Conservation (phyloP, 1,140 invertebrate genomes). For the Melanaphis sacchari region DNA sequence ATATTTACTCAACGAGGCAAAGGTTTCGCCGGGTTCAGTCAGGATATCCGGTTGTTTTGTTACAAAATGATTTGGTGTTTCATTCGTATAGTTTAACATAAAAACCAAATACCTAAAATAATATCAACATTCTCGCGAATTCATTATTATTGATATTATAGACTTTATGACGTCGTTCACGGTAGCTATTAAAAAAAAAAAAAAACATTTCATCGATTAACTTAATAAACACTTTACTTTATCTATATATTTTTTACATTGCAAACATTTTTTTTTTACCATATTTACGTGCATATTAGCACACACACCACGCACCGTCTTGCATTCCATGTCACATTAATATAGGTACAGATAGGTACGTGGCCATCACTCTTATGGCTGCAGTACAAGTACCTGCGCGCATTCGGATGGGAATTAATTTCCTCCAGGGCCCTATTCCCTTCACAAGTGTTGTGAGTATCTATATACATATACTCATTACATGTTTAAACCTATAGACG, state of each 20-base stretch:
- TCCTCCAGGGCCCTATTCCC: not conserved
- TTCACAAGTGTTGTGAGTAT: not conserved
- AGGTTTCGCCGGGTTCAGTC: not conserved
- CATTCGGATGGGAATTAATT: not conserved
- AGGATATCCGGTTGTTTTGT: slow-evolving; percentile 19
- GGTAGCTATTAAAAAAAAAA: not conserved
- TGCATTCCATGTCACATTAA: not conserved
- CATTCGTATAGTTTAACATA: not conserved
- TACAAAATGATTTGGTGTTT: not conserved
- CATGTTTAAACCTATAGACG: not conserved
- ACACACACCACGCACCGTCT: not conserved
- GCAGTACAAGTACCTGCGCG: not conserved
- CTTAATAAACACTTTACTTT: too few relatives aligned
- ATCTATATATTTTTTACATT: not conserved
- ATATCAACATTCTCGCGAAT: not conserved
- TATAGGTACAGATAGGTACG: not conserved
- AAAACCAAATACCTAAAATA: slow-evolving; percentile 1
- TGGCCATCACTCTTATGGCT: not conserved
- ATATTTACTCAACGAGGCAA: not conserved
- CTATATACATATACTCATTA: not conserved
- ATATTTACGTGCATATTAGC: not conserved
- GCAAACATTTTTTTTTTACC: not conserved
- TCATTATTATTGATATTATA: not conserved
- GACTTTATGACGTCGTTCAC: not conserved
- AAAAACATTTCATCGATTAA: not conserved